A percentile compares a stretch with the other conserved stretches of the same genome.
phyloP scores from a whole-genome alignment of 2,797 vertebrate species.

The Darevskia mixta region DNA sequence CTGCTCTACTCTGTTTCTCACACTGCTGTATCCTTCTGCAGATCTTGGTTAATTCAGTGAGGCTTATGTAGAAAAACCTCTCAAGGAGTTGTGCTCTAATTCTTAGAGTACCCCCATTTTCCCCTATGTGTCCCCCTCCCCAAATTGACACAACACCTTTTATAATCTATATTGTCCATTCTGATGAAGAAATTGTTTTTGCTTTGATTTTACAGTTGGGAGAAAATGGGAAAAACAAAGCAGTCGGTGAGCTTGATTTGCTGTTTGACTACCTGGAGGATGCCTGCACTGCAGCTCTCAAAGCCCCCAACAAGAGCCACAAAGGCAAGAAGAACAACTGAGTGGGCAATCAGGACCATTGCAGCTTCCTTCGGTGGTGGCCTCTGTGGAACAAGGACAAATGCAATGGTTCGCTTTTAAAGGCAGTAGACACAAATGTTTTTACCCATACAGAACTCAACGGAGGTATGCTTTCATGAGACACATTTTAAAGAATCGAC shows the following conservation, averaged over 20 bases:
- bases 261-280: slow-evolving; percentile 75
- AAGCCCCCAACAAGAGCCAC: not conserved
- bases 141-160: not conserved
- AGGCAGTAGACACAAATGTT: not conserved
- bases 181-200: slow-evolving; percentile 26
- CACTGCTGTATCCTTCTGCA: no score
- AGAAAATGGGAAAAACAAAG: slow-evolving; percentile 82
- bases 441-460: not conserved
- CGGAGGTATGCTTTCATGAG: not conserved
- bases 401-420: not conserved
- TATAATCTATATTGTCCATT: not conserved
- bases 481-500: not conserved
- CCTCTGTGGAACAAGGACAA: not conserved
- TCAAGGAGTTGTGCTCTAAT: not conserved
- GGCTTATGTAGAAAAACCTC: not conserved
- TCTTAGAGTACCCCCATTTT: not conserved
- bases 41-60: not conserved
- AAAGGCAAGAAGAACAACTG: slow-evolving; percentile 59
- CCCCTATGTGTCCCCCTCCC: no score
- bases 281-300: slow-evolving; percentile 59
- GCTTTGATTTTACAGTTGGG: slow-evolving; percentile 78
- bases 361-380: no score
- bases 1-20: no score
- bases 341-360: slow-evolving; percentile 20
- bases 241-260: slow-evolving; percentile 82